Base-by-base conservation (phyloP, 2,113 vertebrate genomes). In the Ictalurus furcatus region DNA sequence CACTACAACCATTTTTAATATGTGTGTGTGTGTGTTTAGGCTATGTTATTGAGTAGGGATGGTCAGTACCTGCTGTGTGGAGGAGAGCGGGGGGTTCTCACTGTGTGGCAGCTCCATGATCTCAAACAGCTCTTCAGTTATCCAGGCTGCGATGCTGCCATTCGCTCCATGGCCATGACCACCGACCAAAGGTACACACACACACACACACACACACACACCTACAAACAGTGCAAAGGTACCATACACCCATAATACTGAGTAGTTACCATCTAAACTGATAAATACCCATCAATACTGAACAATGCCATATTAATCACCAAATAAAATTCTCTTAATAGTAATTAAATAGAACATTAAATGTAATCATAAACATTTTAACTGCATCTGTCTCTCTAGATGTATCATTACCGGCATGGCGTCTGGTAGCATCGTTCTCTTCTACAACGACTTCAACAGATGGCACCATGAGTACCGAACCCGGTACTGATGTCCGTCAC, bases 401-500 rank as follows among this genome's bases (percentile, higher is more conserved):
- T 99, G 98, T 89, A 96, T 99, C 91, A 98, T 99, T 91, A 97
- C 98, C 0, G 99, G 99, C 88, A 99, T 99, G 99, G 97, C 98
- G 0, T 99, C 98, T 0, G 98, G 98, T 52, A 99, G 99, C 93
- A 99, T 99, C 52, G 99, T 99, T 14, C 97, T 99, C 87, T 99
- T 99, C 94, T 98, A 99, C 96, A 99, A 98, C 1, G 97, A 99
- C 91, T 99, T 99, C 92, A 99, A 99, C 93, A 96, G 97, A 82
- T 99, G 98, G 99, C 98, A 99, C 91, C 98, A 99, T 0, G 99
- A 99, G 93, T 99, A 99, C 95, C 99, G 99, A 88, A 99, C 97
- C 88, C 94, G 98, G 92, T 99, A 99, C 96, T 99, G 96, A 99
- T 44, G 58, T 54, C 1, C 21, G 30, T 63, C 74, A 84, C 54